phyloP scores from a whole-genome alignment of 2,888 invertebrate genomes.

The Lasiommata megera region DNA sequence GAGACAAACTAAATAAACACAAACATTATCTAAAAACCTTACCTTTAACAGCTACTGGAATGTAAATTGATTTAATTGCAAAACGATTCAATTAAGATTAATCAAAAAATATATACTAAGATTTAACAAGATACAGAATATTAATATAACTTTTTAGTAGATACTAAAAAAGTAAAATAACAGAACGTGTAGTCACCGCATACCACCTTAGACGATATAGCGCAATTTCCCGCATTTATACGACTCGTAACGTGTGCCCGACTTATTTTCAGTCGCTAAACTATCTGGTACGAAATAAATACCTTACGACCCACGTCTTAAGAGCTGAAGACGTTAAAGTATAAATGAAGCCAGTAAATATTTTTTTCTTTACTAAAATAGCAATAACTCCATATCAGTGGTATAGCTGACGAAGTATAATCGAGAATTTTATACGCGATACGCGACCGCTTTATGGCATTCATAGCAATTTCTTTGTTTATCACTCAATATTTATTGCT shows the following conservation, averaged over 20 bases:
- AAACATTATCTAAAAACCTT: too few relatives aligned
- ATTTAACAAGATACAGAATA: too few relatives aligned
- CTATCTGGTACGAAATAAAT: constrained; percentile 12
- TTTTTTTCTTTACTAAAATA: constrained; percentile 43
- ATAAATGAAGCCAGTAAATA: constrained; percentile 33
- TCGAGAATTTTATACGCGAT: constrained; percentile 62
- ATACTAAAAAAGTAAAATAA: neutral
- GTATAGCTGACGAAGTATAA: constrained; percentile 51
- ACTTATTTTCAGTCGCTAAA: constrained; percentile 20
- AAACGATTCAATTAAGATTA: too few relatives aligned
- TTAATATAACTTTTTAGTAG: neutral
- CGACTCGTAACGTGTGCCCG: constrained; percentile 27
- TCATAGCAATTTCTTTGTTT: constrained; percentile 59
- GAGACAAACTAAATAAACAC: too few relatives aligned
- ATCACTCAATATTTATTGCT: constrained; percentile 51
- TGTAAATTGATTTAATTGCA: too few relatives aligned
- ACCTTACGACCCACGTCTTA: constrained; percentile 17
- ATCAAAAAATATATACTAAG: too few relatives aligned
- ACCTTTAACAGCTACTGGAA: too few relatives aligned
- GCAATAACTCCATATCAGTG: constrained; percentile 55
- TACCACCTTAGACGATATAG: constrained; percentile 26
- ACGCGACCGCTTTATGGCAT: constrained; percentile 56
- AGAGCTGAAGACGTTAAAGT: constrained; percentile 11
- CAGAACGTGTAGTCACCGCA: neutral
- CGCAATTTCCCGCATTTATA: constrained; percentile 33